Evolutionary conservation across 2,888 invertebrate species (phyloP), one percentile per base, ranked within the genome.

Genomic region (Copidosoma aretas): DNA sequence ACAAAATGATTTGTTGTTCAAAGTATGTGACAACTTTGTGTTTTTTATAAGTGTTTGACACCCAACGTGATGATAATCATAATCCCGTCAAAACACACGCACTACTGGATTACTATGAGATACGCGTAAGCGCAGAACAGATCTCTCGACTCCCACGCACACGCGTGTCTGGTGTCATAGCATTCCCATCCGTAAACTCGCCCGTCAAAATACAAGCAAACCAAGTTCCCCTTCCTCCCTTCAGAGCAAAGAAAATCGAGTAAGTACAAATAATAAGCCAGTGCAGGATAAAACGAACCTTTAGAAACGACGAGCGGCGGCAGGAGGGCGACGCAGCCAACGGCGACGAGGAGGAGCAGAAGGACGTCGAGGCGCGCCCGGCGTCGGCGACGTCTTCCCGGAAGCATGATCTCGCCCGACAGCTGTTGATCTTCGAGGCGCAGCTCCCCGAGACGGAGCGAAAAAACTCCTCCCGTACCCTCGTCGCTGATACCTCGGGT

Each of bases 341-440:
- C 21, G 57, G 59, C 32, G 51, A 61, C 52, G 57, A 57, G 46
- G 21, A 52, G 25, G 21, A 49, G 41, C 52, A 12, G 53, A 41
- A 15, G 19, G 60, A 53, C 53, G 51, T n/a, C 52, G 57, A 54
- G 19, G 12, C 54, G 32, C 17, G 15, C 21, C 46, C 66, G 49
- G 21, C 39, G 43, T 22, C 43, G 58, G 57, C 60, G 65, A 8
- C 51, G 57, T 25, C 49, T 62, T 62, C 71, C 58, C 14, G 62
- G 59, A 64, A 64, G 46, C 69, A 67, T 71, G n/a, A n/a, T 62
- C 51, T 67, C 61, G 19, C 52, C 17, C n/a, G 22, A 32, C 32
- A 32, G 60, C 10, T 39, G 57, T 49, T 49, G 22, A 24, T 22
- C 24, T 41, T 46, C 17, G 54, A 15, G 57, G 52, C n/a, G 17